Evolutionary conservation across 2,113 vertebrate genomes (phyloP).

Genomic region (Terrapene triunguis): DNA sequence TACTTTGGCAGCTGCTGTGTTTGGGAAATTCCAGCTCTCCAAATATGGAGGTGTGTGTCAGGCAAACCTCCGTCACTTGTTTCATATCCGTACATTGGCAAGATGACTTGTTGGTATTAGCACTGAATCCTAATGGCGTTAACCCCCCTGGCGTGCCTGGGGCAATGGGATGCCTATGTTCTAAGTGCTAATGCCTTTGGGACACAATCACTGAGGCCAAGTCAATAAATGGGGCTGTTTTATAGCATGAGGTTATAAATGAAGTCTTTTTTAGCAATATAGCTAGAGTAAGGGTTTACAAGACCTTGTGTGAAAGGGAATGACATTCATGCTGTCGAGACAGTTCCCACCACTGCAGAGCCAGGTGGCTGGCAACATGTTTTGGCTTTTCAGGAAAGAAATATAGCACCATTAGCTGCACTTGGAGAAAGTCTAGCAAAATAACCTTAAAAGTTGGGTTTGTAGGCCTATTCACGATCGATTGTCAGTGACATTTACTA

Average conservation of each 20-base stretch:
- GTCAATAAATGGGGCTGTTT: neutral
- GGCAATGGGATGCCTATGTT: neutral
- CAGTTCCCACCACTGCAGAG: neutral
- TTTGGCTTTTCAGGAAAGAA: neutral
- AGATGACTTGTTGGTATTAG: neutral
- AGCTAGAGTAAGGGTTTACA: neutral
- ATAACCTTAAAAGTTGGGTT: neutral
- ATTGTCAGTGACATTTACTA: neutral
- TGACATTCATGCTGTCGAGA: neutral
- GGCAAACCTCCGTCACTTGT: neutral
- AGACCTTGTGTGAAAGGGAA: neutral
- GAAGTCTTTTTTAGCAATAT: neutral
- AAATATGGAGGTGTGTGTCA: neutral
- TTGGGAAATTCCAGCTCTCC: neutral
- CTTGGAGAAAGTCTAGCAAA: neutral
- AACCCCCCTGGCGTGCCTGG: neutral
- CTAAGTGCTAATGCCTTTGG: neutral
- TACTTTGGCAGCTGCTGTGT: neutral
- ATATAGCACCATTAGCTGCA: neutral
- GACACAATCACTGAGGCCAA: neutral
- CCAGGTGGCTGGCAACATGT: neutral
- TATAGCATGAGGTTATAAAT: neutral
- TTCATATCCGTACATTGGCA: neutral
- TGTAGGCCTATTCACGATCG: neutral
- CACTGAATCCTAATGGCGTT: neutral